phyloP scores from a whole-genome alignment of 2,888 invertebrate species.

The Macroteleia sp. region DNA sequence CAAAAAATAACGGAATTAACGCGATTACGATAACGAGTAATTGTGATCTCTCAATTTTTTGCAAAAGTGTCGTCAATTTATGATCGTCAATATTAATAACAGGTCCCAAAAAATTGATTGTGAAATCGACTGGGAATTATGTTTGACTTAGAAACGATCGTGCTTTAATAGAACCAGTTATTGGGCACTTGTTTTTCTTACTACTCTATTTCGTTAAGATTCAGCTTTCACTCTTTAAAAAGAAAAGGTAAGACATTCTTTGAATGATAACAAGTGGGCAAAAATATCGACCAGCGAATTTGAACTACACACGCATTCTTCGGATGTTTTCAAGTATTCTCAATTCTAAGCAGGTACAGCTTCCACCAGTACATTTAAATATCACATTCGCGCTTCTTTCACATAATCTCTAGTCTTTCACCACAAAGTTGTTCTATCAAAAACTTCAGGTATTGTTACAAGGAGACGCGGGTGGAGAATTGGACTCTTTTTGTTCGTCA shows the following conservation, averaged over 20 bases:
- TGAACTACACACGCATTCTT: constrained; percentile 45
- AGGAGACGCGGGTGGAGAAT: constrained; percentile 80
- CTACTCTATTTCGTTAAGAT: constrained; percentile 24
- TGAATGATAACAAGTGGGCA: constrained; percentile 38
- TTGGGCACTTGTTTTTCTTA: constrained; percentile 23
- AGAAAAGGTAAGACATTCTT: constrained; percentile 19
- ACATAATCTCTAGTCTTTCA: constrained; percentile 17
- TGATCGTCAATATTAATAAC: constrained; percentile 8
- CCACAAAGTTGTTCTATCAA: neutral
- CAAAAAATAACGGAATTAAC: constrained; percentile 9
- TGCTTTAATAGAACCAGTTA: constrained; percentile 48
- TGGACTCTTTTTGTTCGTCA: constrained; percentile 78
- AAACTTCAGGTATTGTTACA: constrained; percentile 81
- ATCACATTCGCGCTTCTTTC: constrained; percentile 54
- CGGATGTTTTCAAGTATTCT: constrained; percentile 23
- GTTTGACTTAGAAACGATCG: constrained; percentile 46
- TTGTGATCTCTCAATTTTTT: constrained; percentile 21
- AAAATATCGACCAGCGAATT: constrained; percentile 61
- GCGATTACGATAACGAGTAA: constrained; percentile 19
- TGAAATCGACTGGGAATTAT: constrained; percentile 31
- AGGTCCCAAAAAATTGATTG: constrained; percentile 4
- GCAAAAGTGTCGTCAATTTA: constrained; percentile 23
- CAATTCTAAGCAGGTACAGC: constrained; percentile 63
- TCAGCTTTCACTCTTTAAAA: constrained; percentile 46
- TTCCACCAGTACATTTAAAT: constrained; percentile 49